Evolutionary conservation across 2,888 invertebrate species (phyloP).

Genomic region (Biston betularia): DNA sequence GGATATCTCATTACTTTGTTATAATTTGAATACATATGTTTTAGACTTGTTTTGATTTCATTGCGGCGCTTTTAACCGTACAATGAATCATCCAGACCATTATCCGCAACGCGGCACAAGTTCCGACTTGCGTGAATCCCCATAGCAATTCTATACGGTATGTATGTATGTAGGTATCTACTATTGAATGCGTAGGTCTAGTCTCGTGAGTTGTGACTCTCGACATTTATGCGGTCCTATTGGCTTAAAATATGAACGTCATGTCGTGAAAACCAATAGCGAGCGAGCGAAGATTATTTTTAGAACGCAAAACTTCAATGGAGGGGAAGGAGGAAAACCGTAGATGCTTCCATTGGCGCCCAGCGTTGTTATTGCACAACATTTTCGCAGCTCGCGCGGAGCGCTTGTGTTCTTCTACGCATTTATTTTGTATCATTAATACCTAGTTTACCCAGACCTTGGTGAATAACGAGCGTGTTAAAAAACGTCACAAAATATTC

Average conservation of each 20-base stretch:
- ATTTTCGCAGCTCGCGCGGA: conserved; percentile 66
- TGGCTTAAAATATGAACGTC: conserved; percentile 74
- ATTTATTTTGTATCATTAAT: conserved; percentile 32
- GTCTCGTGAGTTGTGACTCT: conserved; percentile 83
- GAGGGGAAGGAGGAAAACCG: conserved; percentile 79
- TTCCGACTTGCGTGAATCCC: conserved; percentile 61
- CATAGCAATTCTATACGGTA: conserved; percentile 41
- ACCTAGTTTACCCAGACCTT: conserved; percentile 23
- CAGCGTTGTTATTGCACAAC: conserved; percentile 75
- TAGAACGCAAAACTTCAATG: conserved; percentile 69
- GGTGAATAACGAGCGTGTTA: conserved; percentile 27
- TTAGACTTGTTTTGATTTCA: neutral
- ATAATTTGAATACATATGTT: no score
- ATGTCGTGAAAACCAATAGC: conserved; percentile 67
- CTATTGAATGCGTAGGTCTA: conserved; percentile 41
- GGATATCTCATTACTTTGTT: no score
- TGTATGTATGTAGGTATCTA: conserved; percentile 39
- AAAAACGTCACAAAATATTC: conserved; percentile 31
- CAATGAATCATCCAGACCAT: conserved; percentile 56
- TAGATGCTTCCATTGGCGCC: conserved; percentile 49
- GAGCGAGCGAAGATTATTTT: conserved; percentile 67
- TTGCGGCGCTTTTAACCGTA: conserved; percentile 4
- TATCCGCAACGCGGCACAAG: conserved; percentile 43
- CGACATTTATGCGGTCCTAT: conserved; percentile 53
- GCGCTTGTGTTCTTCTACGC: conserved; percentile 57